Percentiles rank a stretch among this genome's conserved stretches.
Evolutionary conservation across 2,797 vertebrate genomes (phyloP).

Genomic region (Oreochromis grahami): DNA sequence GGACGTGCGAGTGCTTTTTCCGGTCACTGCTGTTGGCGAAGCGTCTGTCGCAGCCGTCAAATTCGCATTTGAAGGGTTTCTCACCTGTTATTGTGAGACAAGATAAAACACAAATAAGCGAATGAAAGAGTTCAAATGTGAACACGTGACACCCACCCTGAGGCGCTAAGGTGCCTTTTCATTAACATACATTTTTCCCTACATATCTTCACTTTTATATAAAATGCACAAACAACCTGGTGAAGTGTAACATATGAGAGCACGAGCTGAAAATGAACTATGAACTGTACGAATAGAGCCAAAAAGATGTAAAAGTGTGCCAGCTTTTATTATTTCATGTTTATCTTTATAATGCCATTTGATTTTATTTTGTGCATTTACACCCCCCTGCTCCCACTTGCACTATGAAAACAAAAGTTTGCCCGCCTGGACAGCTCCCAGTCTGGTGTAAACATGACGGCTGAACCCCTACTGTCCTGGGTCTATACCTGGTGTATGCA

Average conservation of each 20-base stretch:
- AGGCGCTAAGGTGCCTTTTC: too few relatives aligned
- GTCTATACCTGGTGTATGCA: constrained; percentile 44
- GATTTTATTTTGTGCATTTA: not conserved
- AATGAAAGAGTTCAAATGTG: not conserved
- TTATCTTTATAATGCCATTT: not conserved
- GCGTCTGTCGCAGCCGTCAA: constrained; percentile 95
- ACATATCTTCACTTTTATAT: not conserved
- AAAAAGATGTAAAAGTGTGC: not conserved
- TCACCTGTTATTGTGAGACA: constrained; percentile 79
- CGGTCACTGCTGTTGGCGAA: constrained; percentile 99
- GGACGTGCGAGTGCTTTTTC: constrained; percentile 98
- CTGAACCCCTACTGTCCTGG: constrained; percentile 33
- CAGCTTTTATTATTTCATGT: not conserved
- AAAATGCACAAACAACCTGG: not conserved
- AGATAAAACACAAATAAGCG: not conserved
- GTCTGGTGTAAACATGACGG: constrained; percentile 30
- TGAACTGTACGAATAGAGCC: not conserved
- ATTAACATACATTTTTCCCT: not conserved
- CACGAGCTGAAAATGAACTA: not conserved
- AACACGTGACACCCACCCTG: not conserved
- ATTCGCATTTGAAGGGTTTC: constrained; percentile 98
- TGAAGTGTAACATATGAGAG: not conserved
- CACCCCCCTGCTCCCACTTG: not conserved
- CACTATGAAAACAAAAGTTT: constrained; percentile 4
- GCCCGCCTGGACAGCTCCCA: constrained; percentile 2